phyloP scores from a whole-genome alignment of 2,113 vertebrate genomes.

The Psilopsiagon aymara region DNA sequence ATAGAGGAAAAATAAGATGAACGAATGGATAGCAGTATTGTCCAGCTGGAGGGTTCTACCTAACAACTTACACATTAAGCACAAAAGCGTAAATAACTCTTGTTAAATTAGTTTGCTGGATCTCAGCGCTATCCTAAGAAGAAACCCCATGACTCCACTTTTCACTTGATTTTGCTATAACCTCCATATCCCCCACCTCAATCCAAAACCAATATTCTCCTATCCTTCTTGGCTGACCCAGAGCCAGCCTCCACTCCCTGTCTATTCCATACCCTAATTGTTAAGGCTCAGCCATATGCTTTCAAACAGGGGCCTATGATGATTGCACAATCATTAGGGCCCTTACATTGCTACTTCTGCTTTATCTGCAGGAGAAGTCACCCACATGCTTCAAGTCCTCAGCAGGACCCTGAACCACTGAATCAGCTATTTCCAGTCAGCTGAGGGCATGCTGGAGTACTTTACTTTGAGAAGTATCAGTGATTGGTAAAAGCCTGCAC shows the following conservation, averaged over 20 bases:
- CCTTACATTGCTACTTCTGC: not conserved
- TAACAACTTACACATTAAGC: not conserved
- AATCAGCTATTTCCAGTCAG: not conserved
- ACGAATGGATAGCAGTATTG: not conserved
- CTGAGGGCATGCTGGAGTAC: not conserved
- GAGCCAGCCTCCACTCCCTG: not conserved
- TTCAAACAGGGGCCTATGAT: not conserved
- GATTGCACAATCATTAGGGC: not conserved
- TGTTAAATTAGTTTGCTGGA: not conserved
- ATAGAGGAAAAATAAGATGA: not conserved
- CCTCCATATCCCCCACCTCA: not conserved
- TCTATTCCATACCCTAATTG: rapidly evolving
- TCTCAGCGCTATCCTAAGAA: not conserved
- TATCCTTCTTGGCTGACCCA: not conserved
- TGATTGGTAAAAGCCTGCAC: rapidly evolving
- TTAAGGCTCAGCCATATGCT: not conserved
- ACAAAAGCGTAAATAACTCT: not conserved
- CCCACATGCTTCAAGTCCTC: not conserved
- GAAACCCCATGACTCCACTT: not conserved
- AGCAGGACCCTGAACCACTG: not conserved
- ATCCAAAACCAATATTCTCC: not conserved
- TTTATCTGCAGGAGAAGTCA: not conserved
- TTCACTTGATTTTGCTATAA: not conserved
- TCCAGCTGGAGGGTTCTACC: not conserved
- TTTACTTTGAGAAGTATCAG: not conserved